A percentile compares a stretch with the other conserved stretches of the same genome.
These are phyloP conservation scores for Eupithecia dodoneata DNA, from an alignment of 2,888 invertebrate genomes.

Conservation along the genomic window DNA sequence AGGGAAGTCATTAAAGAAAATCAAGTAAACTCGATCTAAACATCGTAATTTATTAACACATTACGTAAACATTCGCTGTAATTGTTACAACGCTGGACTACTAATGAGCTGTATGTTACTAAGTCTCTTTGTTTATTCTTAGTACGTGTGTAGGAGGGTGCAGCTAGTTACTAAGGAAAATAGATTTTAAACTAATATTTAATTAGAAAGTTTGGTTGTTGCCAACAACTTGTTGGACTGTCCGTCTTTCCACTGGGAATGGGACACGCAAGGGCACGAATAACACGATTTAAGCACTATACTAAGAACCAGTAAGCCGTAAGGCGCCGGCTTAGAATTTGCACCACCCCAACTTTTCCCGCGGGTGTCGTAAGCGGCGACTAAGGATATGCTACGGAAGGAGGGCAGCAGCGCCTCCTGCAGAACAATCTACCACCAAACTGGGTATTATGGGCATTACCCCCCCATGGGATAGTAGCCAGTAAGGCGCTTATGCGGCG, in stretches of 20 bases:
- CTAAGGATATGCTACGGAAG: no score
- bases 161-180: neutral
- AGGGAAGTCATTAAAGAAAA: conserved; percentile 16
- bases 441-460: no score
- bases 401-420: no score
- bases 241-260: neutral
- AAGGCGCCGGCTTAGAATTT: no score
- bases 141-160: conserved; percentile 5
- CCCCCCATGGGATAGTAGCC: no score
- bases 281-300: no score
- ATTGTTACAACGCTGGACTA: conserved; percentile 30
- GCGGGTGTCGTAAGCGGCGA: no score
- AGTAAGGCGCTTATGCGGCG: no score
- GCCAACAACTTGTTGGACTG: neutral
- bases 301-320: no score
- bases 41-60: conserved; percentile 20
- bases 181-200: conserved; percentile 3
- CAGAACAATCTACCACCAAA: no score
- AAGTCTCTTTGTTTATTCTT: conserved; percentile 17
- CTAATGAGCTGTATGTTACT: conserved; percentile 25
- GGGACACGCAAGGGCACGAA: no score
- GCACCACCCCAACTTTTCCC: no score
- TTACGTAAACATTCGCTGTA: conserved; percentile 38
- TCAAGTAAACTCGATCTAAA: conserved; percentile 25
- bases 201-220: neutral